These are phyloP conservation scores for Drosophila quinaria DNA, from an alignment of 2,888 invertebrate genomes.

Conservation along the genomic window DNA sequence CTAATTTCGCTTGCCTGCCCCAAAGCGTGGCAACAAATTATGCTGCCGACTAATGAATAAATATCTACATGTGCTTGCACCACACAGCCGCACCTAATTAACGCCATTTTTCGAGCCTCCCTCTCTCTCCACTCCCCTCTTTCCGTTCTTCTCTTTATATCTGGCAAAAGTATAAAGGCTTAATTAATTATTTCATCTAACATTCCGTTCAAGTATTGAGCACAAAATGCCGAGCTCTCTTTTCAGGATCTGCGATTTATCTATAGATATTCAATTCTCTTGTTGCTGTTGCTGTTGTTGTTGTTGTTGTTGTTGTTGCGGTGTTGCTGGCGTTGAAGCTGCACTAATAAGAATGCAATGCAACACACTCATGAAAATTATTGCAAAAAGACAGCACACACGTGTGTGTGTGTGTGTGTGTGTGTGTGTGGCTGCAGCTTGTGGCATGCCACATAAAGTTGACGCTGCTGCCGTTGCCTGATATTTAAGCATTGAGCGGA, in stretches of 20 bases:
- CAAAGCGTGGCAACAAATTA: conserved; percentile 63
- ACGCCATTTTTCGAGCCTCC: conserved; percentile 42
- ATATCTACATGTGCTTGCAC: conserved; percentile 48
- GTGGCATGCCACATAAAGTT: conserved; percentile 75
- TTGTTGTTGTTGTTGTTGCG: conserved; percentile 16
- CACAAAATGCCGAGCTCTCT: not conserved
- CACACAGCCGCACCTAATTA: conserved; percentile 48
- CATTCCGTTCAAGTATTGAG: conserved; percentile 10
- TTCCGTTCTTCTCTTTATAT: not conserved
- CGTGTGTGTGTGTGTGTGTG: not conserved
- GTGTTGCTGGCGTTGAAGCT: conserved; percentile 62
- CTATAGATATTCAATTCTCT: conserved; percentile 35
- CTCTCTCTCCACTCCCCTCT: too few relatives aligned
- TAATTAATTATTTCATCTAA: conserved; percentile 39
- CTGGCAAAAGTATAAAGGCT: conserved; percentile 1
- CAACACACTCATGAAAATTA: conserved; percentile 43
- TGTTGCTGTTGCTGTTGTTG: conserved; percentile 30
- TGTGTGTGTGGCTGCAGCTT: conserved; percentile 45
- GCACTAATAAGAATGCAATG: conserved; percentile 63
- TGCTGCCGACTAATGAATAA: conserved; percentile 69
- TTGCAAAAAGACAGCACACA: conserved; percentile 45
- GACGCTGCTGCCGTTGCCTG: conserved; percentile 48
- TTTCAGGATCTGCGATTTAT: conserved; percentile 15
- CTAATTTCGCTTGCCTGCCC: conserved; percentile 50
- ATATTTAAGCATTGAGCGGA: conserved; percentile 66